A percentile compares a stretch with the other conserved stretches of the same genome.
Conservation (phyloP, 2,797 vertebrate species). For the Masticophis lateralis region DNA sequence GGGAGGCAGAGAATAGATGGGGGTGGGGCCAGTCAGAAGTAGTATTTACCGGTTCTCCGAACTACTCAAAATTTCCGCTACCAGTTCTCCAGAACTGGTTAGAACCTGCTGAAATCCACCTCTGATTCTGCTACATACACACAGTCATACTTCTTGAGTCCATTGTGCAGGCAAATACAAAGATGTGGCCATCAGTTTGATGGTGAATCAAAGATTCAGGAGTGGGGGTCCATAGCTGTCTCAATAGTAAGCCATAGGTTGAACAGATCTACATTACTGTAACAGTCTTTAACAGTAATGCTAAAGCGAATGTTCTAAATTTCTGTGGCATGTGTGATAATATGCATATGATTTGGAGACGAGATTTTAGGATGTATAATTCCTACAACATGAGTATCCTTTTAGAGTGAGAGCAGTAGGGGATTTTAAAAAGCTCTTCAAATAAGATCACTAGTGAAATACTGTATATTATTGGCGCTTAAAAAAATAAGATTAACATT, state of each 20-base stretch:
- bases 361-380: background rate
- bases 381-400: background rate
- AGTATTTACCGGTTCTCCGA: too few species aligned
- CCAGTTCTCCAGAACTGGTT: too few species aligned
- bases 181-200: background rate
- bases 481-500: background rate
- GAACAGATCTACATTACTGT: background rate
- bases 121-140: background rate
- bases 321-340: background rate
- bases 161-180: background rate
- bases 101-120: too few species aligned
- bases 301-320: background rate
- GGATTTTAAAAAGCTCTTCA: background rate
- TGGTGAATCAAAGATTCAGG: background rate
- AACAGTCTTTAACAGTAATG: background rate
- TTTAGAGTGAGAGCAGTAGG: background rate
- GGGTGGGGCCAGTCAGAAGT: too few species aligned
- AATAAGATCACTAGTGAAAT: background rate
- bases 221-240: background rate
- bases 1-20: too few species aligned
- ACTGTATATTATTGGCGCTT: background rate
- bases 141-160: background rate
- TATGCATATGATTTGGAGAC: background rate
- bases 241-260: background rate
- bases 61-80: too few species aligned